phyloP scores from a whole-genome alignment of 2,113 vertebrate species.

The Myotis lucifugus region DNA sequence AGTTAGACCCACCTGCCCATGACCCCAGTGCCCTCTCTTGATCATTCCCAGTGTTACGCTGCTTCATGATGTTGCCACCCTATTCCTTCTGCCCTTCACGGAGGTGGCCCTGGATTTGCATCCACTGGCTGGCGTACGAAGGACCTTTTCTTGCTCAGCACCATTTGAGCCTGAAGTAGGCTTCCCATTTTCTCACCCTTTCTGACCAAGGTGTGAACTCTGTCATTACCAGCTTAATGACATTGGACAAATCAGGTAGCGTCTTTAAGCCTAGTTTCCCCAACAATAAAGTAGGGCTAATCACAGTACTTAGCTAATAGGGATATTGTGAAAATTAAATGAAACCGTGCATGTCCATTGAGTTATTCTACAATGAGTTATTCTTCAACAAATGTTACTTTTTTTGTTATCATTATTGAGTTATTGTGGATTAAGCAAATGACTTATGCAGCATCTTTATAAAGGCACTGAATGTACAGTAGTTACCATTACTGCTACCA shows the following conservation, averaged over 20 bases:
- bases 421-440: neutral
- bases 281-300: neutral
- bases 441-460: neutral
- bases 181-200: neutral
- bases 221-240: neutral
- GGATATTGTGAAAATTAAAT: neutral
- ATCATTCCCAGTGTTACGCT: too few relatives aligned
- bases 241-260: neutral
- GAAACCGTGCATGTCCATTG: neutral
- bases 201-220: neutral
- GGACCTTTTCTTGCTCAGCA: neutral
- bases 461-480: neutral
- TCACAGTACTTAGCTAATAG: neutral
- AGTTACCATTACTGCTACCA: neutral
- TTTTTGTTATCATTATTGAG: neutral
- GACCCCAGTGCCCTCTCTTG: neutral
- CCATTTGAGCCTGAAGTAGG: neutral
- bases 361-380: neutral
- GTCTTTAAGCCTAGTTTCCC: constrained; percentile 9
- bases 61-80: neutral
- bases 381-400: neutral
- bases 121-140: fast-evolving
- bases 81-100: neutral
- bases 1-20: neutral
- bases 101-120: neutral